These are phyloP conservation scores for Drosophila prolongata DNA, from an alignment of 2,888 invertebrate species.

Conservation along the genomic window DNA sequence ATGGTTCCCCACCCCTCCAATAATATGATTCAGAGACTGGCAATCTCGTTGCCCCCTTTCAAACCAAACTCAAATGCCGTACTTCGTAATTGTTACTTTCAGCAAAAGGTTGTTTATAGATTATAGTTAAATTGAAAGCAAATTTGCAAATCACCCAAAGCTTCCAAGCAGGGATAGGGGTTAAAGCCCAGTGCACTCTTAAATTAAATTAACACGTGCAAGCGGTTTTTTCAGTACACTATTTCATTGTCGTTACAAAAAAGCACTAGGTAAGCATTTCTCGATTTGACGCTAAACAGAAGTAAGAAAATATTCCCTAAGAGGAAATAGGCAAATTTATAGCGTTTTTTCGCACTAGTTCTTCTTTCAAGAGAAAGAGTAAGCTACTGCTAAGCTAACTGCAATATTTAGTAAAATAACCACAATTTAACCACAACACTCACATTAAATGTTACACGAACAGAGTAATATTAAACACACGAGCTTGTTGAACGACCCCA, in stretches of 20 bases:
- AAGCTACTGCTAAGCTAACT: neutral
- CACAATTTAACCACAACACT: neutral
- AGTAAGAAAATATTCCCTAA: neutral
- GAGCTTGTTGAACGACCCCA: neutral
- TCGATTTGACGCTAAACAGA: neutral
- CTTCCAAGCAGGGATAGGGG: slow-evolving; percentile 3
- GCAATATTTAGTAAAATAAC: neutral
- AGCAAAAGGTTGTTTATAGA: slow-evolving; percentile 11
- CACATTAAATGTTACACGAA: neutral
- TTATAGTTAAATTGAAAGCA: neutral
- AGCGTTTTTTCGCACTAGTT: too few species aligned
- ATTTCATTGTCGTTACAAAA: neutral
- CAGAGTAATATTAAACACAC: neutral
- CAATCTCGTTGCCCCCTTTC: neutral
- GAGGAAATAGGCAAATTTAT: too few species aligned
- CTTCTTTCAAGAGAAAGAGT: neutral
- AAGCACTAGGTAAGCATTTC: slow-evolving; percentile 5
- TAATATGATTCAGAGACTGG: neutral
- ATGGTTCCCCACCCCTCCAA: slow-evolving; percentile 2
- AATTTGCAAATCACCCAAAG: slow-evolving; percentile 8
- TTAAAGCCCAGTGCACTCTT: neutral
- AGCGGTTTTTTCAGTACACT: neutral
- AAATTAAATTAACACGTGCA: neutral
- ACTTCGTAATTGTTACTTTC: neutral
- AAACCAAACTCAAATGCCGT: neutral